These are phyloP conservation scores for Lepilemur ruficaudatus DNA, from an alignment of 2,797 vertebrate species.

Conservation along the genomic window DNA sequence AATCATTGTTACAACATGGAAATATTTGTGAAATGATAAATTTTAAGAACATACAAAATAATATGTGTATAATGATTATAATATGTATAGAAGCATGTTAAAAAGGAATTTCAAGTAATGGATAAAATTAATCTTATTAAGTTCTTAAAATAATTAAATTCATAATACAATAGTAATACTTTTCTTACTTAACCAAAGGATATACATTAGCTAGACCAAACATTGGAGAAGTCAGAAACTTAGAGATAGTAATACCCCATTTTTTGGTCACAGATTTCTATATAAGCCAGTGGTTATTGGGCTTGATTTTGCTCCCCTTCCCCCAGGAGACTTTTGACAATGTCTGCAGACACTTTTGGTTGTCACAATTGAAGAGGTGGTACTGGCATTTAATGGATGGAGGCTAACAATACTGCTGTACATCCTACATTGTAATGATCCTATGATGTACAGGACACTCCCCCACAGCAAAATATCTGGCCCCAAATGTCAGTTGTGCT, in stretches of 20 bases:
- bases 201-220: constrained; percentile 10
- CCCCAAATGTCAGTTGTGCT: not conserved
- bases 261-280: constrained; percentile 21
- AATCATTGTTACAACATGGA: not conserved
- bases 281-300: not conserved
- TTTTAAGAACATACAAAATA: constrained; percentile 26
- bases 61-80: not conserved
- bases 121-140: constrained; percentile 29
- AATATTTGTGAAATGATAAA: constrained; percentile 50
- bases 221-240: constrained; percentile 26
- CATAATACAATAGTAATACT: not conserved
- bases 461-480: not conserved
- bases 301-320: not conserved
- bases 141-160: constrained; percentile 49
- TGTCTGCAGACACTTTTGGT: constrained; percentile 12
- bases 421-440: not conserved
- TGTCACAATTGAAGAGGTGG: not conserved
- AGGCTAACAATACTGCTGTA: not conserved
- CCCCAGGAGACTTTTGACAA: not conserved
- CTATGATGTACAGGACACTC: not conserved
- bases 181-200: not conserved
- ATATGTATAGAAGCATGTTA: not conserved
- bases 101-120: not conserved
- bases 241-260: not conserved
- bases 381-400: not conserved